Evolutionary conservation across 2,888 invertebrate genomes (phyloP).

Genomic region (Ennomos quercinarius): DNA sequence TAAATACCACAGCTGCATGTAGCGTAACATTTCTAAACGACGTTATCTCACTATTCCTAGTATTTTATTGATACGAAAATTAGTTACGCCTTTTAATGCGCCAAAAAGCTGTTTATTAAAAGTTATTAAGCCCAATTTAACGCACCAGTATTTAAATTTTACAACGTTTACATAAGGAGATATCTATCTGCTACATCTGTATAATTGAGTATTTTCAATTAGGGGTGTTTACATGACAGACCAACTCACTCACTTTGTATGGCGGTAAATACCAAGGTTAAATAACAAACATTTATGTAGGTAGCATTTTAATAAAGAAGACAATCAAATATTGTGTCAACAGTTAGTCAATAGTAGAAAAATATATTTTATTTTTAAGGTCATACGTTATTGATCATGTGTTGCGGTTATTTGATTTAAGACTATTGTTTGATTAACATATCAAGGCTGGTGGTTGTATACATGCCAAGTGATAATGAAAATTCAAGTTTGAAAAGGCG

Average conservation of each 20-base stretch:
- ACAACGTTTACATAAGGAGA: conserved; percentile 34
- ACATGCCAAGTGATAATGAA: conserved; percentile 84
- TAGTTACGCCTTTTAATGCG: conserved; percentile 35
- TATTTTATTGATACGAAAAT: conserved; percentile 45
- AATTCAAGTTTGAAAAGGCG: conserved; percentile 83
- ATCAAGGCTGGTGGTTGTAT: conserved; percentile 83
- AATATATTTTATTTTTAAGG: conserved; percentile 70
- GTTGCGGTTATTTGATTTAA: conserved; percentile 78
- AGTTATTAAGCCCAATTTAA: conserved; percentile 39
- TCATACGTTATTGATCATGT: conserved; percentile 76
- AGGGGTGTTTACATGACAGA: no score
- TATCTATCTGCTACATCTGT: conserved; percentile 33
- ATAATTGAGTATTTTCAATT: conserved; percentile 30
- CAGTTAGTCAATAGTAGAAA: conserved; percentile 58
- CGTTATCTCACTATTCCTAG: conserved; percentile 29
- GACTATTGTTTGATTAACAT: conserved; percentile 84
- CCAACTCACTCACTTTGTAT: background rate
- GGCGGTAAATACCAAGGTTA: conserved; percentile 25
- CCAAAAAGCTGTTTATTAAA: conserved; percentile 39
- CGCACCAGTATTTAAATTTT: conserved; percentile 41
- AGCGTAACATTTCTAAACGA: conserved; percentile 31
- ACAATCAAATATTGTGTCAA: conserved; percentile 55
- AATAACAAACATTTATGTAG: conserved; percentile 22
- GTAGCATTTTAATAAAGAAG: conserved; percentile 42
- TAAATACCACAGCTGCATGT: conserved; percentile 33